Conservation (phyloP, 2,888 invertebrate genomes). For the Eristalis arbustorum region DNA sequence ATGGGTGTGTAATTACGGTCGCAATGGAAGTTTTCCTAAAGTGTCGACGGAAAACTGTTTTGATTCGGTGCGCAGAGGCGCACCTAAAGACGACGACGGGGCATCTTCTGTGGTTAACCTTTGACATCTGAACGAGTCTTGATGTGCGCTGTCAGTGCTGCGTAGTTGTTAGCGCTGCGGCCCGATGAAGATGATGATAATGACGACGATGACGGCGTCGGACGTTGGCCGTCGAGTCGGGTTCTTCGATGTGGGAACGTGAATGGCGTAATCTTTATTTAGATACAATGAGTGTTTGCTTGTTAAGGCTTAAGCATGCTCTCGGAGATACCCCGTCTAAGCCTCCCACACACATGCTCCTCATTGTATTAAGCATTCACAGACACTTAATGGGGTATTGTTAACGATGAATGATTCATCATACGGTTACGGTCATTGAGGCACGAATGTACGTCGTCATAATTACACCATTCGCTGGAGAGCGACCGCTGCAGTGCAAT, state of each 20-base stretch:
- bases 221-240: background rate
- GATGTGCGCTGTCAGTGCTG: constrained; percentile 17
- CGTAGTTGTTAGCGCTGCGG: background rate
- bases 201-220: background rate
- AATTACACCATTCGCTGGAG: constrained; percentile 2
- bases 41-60: background rate
- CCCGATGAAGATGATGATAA: constrained; percentile 20
- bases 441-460: background rate
- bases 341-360: background rate
- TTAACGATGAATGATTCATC: constrained; percentile 16
- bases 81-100: constrained; percentile 22
- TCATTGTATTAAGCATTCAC: background rate
- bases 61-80: background rate
- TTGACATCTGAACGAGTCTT: constrained; percentile 52
- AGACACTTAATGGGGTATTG: constrained; percentile 21
- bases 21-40: background rate
- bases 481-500: background rate
- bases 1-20: constrained; percentile 7
- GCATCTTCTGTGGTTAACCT: constrained; percentile 56
- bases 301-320: background rate
- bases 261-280: constrained; percentile 59
- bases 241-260: constrained; percentile 22
- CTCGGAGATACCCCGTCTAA: constrained; percentile 2
- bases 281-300: constrained; percentile 27
- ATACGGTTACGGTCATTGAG: constrained; percentile 13